Evolutionary conservation across 2,888 invertebrate genomes (phyloP).

Genomic region (Mylabris sibirica): DNA sequence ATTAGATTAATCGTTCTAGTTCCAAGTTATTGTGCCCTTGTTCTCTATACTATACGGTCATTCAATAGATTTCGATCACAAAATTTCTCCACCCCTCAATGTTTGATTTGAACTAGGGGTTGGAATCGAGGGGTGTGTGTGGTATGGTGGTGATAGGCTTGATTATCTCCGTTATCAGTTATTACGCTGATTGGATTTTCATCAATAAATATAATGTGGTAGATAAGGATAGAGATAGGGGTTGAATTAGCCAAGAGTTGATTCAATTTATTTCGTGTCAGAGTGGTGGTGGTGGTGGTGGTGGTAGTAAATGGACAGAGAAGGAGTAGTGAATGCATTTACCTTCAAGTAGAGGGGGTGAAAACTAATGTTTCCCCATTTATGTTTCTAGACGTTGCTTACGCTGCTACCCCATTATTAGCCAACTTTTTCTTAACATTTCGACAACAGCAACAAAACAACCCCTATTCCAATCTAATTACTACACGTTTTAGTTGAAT

Average conservation of each 20-base stretch:
- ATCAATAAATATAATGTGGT: not conserved
- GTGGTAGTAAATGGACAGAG: slow-evolving; percentile 10
- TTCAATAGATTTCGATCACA: slow-evolving; percentile 1
- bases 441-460: not conserved
- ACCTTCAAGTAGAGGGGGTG: slow-evolving; percentile 10
- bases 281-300: slow-evolving; percentile 10
- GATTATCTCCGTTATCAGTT: not conserved
- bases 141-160: not conserved
- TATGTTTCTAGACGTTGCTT: slow-evolving; percentile 8
- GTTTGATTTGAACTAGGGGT: too few species aligned
- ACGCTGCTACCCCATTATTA: not conserved
- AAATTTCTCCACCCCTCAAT: not conserved
- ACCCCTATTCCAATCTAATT: not conserved
- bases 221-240: not conserved
- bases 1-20: slow-evolving; percentile 12
- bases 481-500: not conserved
- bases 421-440: not conserved
- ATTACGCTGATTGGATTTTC: not conserved
- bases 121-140: too few species aligned
- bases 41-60: not conserved
- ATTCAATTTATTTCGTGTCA: slow-evolving; percentile 23
- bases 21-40: not conserved
- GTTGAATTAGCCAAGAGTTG: slow-evolving; percentile 14
- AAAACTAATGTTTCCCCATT: slow-evolving; percentile 27
- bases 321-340: slow-evolving; percentile 13